Evolutionary conservation across 1,140 invertebrate species (phyloP).

Genomic region (Hyles euphorbiae): DNA sequence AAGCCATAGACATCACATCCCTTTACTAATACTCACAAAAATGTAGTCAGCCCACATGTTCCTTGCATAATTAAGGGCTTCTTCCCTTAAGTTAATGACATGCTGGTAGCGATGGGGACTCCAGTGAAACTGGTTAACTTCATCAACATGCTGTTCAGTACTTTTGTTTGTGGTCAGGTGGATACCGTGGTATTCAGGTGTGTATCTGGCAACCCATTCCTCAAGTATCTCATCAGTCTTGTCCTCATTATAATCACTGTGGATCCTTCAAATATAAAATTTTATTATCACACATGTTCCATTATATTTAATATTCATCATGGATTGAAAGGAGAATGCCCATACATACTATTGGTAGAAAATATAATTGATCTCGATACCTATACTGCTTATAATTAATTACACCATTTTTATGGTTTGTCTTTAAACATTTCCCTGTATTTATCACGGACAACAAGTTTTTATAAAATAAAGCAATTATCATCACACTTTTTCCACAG

Average conservation of each 20-base stretch:
- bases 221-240: constrained; percentile 83
- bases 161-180: constrained; percentile 76
- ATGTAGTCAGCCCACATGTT: constrained; percentile 58
- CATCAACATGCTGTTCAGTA: constrained; percentile 75
- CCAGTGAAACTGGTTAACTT: constrained; percentile 85
- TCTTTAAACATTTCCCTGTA: too few species aligned
- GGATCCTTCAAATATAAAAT: constrained; percentile 80
- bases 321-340: too few species aligned
- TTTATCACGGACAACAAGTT: too few species aligned
- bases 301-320: too few species aligned
- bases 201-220: constrained; percentile 81
- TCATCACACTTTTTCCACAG: too few species aligned
- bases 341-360: too few species aligned
- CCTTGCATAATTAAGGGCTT: constrained; percentile 84
- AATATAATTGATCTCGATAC: too few species aligned
- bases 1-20: too few species aligned
- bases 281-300: too few species aligned
- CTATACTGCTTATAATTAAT: too few species aligned
- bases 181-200: constrained; percentile 83
- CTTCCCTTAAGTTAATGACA: constrained; percentile 88
- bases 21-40: constrained; percentile 39
- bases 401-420: too few species aligned
- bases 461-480: too few species aligned
- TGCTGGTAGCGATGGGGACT: constrained; percentile 84
- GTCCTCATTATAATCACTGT: constrained; percentile 93